A percentile compares a stretch with the other conserved stretches of the same genome.
Evolutionary conservation across 2,113 vertebrate species (phyloP).

Genomic region (Cichladusa arquata): DNA sequence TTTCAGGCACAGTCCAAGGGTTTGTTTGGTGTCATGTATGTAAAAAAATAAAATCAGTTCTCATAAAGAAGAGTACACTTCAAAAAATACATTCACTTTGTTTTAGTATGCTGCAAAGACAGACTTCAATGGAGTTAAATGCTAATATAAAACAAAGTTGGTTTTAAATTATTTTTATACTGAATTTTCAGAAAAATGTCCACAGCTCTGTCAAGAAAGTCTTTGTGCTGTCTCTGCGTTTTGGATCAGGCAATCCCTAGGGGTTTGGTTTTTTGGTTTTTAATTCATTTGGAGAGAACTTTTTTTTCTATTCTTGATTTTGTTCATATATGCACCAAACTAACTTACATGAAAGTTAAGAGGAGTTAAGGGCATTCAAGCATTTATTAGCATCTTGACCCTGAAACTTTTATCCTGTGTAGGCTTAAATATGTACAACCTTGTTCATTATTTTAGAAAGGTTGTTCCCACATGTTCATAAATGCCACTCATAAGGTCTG

Average conservation of each 20-base stretch:
- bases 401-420: not conserved
- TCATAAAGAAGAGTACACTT: not conserved
- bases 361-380: not conserved
- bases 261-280: not conserved
- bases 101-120: not conserved
- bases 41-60: not conserved
- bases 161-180: not conserved
- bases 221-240: not conserved
- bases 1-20: not conserved
- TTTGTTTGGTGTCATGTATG: not conserved
- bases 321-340: not conserved
- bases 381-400: not conserved
- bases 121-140: not conserved
- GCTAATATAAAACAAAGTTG: not conserved
- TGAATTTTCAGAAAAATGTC: not conserved
- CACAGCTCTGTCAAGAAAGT: not conserved
- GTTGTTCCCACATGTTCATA: not conserved
- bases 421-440: not conserved
- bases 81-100: not conserved
- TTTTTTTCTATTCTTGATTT: not conserved
- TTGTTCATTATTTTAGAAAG: not conserved
- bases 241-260: not conserved
- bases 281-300: not conserved
- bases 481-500: not conserved
- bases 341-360: not conserved